These are phyloP conservation scores for Drosophila heteroneura DNA, from an alignment of 2,888 invertebrate species.

Conservation along the genomic window DNA sequence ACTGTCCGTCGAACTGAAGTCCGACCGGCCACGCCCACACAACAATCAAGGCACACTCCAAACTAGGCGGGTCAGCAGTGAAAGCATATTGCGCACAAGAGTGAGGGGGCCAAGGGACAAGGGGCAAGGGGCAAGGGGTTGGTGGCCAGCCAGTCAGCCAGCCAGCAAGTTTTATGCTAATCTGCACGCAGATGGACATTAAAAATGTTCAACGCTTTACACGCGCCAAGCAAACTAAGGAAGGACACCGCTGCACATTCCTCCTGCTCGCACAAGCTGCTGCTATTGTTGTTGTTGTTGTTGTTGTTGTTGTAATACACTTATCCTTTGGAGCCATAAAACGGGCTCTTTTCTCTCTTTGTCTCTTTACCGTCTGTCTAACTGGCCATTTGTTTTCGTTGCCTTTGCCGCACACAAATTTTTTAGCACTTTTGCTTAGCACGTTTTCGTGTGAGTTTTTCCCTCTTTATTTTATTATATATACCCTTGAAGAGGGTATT, in stretches of 20 bases:
- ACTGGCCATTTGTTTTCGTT: slow-evolving; percentile 48
- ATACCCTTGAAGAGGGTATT: neutral
- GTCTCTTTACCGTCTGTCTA: neutral
- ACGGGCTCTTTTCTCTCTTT: slow-evolving; percentile 50
- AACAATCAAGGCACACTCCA: slow-evolving; percentile 22
- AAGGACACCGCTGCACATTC: slow-evolving; percentile 1
- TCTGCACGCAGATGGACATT: slow-evolving; percentile 73
- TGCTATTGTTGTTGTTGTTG: slow-evolving; percentile 22
- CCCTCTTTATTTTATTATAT: neutral
- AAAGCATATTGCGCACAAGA: neutral
- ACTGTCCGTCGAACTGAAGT: neutral
- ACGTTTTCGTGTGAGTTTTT: slow-evolving; percentile 15
- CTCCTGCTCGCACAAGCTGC: neutral
- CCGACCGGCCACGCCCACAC: slow-evolving; percentile 1
- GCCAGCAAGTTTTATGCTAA: slow-evolving; percentile 68
- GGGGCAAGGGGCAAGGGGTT: neutral
- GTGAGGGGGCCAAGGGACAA: too few relatives aligned
- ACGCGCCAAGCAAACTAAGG: slow-evolving; percentile 52
- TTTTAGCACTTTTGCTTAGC: slow-evolving; percentile 37
- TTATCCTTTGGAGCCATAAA: slow-evolving; percentile 69
- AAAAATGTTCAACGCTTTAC: slow-evolving; percentile 68
- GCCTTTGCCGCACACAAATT: slow-evolving; percentile 34
- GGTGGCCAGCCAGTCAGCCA: slow-evolving; percentile 20
- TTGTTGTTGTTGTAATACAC: slow-evolving; percentile 51
- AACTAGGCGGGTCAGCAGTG: slow-evolving; percentile 5